Percentiles rank a stretch among this genome's conserved stretches.
phyloP scores from a whole-genome alignment of 2,888 invertebrate species.

The Phorcus lineatus region DNA sequence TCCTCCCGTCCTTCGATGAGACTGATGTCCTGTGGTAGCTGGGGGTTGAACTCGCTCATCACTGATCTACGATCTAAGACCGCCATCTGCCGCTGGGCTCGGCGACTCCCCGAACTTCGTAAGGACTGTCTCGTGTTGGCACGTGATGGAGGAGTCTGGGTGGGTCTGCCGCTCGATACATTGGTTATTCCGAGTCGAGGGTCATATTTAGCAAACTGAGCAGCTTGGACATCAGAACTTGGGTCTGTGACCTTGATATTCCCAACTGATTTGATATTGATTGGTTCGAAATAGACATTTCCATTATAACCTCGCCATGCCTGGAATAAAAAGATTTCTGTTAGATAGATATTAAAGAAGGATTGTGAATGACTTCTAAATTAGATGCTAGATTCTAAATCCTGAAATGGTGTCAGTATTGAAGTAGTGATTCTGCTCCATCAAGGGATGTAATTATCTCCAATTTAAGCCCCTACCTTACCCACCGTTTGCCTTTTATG shows the following conservation, averaged over 20 bases:
- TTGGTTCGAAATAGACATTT: slow-evolving; percentile 74
- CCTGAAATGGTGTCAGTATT: no score
- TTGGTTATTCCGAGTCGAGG: slow-evolving; percentile 28
- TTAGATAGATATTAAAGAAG: no score
- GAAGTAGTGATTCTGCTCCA: no score
- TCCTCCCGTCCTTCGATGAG: slow-evolving; percentile 61
- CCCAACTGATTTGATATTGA: slow-evolving; percentile 53
- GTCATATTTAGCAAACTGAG: background rate
- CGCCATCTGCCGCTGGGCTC: slow-evolving; percentile 49
- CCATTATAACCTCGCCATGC: slow-evolving; percentile 74
- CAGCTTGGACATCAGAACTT: background rate
- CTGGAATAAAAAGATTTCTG: slow-evolving; percentile 50
- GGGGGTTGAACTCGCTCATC: slow-evolving; percentile 51
- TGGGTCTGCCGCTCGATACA: slow-evolving; percentile 33
- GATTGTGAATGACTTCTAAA: no score
- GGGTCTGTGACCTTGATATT: background rate
- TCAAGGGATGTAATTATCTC: no score
- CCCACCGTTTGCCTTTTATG: no score
- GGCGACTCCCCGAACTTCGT: slow-evolving; percentile 26
- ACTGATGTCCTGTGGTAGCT: slow-evolving; percentile 56
- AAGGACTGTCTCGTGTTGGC: background rate
- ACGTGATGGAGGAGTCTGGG: background rate
- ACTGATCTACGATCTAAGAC: slow-evolving; percentile 62
- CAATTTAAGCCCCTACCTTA: no score
- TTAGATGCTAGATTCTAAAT: no score